Percentiles rank a stretch among this genome's conserved stretches.
Evolutionary conservation across 2,888 invertebrate species (phyloP).

Genomic region (Lithophane semibrunnea): DNA sequence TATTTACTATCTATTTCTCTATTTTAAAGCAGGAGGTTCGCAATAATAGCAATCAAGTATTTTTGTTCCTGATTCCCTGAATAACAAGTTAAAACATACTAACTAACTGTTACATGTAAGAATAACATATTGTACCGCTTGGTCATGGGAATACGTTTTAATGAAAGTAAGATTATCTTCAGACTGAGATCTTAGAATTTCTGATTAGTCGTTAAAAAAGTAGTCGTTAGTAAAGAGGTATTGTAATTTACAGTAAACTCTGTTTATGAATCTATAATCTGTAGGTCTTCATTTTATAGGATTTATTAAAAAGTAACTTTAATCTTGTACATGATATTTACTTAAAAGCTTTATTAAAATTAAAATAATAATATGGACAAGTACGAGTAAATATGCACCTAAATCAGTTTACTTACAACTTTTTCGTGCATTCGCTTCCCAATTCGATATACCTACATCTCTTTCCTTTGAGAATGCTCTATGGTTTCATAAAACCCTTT

Average conservation of each 20-base stretch:
- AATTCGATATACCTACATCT: background rate
- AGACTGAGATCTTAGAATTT: constrained; percentile 9
- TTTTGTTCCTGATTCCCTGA: background rate
- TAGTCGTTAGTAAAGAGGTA: background rate
- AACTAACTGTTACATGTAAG: constrained; percentile 17
- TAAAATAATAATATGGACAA: no score
- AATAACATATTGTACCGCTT: constrained; percentile 17
- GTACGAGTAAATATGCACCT: background rate
- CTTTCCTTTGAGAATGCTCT: constrained; percentile 2
- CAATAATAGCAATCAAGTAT: background rate
- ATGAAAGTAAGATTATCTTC: constrained; percentile 10
- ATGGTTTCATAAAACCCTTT: background rate
- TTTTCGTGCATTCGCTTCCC: background rate
- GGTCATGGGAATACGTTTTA: constrained; percentile 7
- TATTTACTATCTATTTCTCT: background rate
- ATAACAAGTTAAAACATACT: background rate
- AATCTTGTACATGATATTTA: no score
- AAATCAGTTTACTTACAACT: background rate
- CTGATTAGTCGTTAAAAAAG: constrained; percentile 9
- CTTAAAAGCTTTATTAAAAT: no score
- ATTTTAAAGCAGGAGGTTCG: background rate
- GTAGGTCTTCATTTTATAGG: background rate
- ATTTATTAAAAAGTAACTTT: no score
- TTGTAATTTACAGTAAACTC: background rate
- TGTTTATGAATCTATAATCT: background rate